Evolutionary conservation across 92 coral and sea anemone genomes (phyloP).

Genomic region (Epizoanthus rinbou): DNA sequence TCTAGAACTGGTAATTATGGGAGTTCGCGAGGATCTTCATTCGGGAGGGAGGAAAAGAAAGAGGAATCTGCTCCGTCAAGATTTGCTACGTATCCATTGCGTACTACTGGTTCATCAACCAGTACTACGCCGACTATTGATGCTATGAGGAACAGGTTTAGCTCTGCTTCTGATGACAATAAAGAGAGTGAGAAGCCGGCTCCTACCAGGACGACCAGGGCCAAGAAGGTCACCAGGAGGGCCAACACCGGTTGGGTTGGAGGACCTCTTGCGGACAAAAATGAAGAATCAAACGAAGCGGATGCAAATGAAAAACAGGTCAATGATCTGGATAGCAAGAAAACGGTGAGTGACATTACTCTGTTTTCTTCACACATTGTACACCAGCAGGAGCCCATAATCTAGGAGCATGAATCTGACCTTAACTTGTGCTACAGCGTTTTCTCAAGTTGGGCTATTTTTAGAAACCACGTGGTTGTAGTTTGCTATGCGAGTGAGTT

Average conservation of each 20-base stretch:
- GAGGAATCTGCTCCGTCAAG: constrained; percentile 62
- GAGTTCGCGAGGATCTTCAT: constrained; percentile 52
- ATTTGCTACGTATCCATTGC: constrained; percentile 58
- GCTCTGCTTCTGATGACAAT: constrained; percentile 42
- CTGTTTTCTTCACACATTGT: neutral
- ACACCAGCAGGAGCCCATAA: too few relatives aligned
- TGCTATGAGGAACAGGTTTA: constrained; percentile 7
- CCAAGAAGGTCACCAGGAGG: constrained; percentile 67
- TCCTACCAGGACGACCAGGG: constrained; percentile 52
- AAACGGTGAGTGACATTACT: constrained; percentile 38
- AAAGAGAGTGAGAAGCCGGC: constrained; percentile 45
- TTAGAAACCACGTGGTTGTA: too few relatives aligned
- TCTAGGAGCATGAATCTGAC: too few relatives aligned
- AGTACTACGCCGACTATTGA: constrained; percentile 58
- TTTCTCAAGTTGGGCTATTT: too few relatives aligned
- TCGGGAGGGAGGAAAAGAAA: constrained; percentile 56
- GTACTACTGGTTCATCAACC: constrained; percentile 80
- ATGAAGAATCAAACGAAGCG: constrained; percentile 48
- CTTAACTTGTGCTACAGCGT: too few relatives aligned
- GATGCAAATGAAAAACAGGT: constrained; percentile 52
- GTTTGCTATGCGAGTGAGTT: too few relatives aligned
- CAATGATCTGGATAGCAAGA: constrained; percentile 41
- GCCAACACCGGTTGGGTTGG: constrained; percentile 73
- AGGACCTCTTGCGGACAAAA: constrained; percentile 54
- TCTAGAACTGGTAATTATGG: constrained; percentile 13